phyloP scores from a whole-genome alignment of 2,888 invertebrate species.

The Masnerella sp. region DNA sequence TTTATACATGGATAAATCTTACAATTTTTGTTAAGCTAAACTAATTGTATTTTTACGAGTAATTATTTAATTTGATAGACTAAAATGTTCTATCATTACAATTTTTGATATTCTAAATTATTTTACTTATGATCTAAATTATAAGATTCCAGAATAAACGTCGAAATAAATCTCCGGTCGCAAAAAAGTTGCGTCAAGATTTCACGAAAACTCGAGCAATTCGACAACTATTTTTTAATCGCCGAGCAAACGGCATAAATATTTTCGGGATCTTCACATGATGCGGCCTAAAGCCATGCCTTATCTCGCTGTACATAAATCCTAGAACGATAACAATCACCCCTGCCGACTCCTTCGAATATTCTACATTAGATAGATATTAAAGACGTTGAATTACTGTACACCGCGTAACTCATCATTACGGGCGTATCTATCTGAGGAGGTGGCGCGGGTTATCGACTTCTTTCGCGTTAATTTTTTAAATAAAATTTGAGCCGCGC shows the following conservation, averaged over 20 bases:
- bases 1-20: too few species aligned
- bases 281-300: slow-evolving; percentile 39
- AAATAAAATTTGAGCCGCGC: slow-evolving; percentile 37
- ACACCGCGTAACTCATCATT: slow-evolving; percentile 49
- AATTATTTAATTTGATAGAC: too few species aligned
- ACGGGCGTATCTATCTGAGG: slow-evolving; percentile 20
- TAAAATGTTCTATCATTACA: too few species aligned
- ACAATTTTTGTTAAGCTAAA: too few species aligned
- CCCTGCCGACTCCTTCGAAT: slow-evolving; percentile 43
- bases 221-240: slow-evolving; percentile 32
- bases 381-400: slow-evolving; percentile 49
- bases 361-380: slow-evolving; percentile 51
- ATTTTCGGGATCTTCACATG: slow-evolving; percentile 37
- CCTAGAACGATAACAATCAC: slow-evolving; percentile 41
- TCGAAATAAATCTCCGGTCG: too few species aligned
- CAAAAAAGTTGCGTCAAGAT: too few species aligned
- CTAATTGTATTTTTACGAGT: too few species aligned
- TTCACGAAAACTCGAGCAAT: too few species aligned
- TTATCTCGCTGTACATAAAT: slow-evolving; percentile 45
- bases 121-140: too few species aligned
- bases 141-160: too few species aligned
- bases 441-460: slow-evolving; percentile 24
- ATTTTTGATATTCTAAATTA: too few species aligned
- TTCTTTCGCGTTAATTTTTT: slow-evolving; percentile 38
- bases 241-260: slow-evolving; percentile 27